Evolutionary conservation across 2,888 invertebrate genomes (phyloP).

Genomic region (Drosophila mettleri): DNA sequence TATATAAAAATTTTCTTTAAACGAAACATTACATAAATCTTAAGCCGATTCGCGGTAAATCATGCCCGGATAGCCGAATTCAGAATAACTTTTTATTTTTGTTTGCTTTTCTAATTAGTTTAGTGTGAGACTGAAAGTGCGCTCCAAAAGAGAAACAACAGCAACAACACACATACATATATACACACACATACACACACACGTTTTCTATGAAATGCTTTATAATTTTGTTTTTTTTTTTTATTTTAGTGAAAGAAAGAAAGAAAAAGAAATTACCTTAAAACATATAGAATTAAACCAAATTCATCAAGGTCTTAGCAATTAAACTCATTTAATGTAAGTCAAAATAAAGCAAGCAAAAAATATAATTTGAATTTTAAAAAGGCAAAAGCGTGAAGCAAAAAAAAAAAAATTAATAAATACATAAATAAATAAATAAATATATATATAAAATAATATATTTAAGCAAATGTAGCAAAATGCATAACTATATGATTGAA

Average conservation of each 20-base stretch:
- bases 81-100: constrained; percentile 14
- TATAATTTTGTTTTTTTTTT: constrained; percentile 58
- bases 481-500: constrained; percentile 47
- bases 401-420: constrained; percentile 4
- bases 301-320: constrained; percentile 73
- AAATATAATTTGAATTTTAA: constrained; percentile 57
- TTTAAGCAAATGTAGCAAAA: constrained; percentile 41
- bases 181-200: constrained; percentile 18
- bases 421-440: background rate
- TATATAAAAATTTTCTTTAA: constrained; percentile 15
- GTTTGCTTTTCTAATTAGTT: constrained; percentile 49
- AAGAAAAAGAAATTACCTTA: constrained; percentile 59
- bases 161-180: constrained; percentile 31
- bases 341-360: constrained; percentile 17
- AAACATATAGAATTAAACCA: constrained; percentile 68
- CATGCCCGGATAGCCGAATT: constrained; percentile 35
- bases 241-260: no score
- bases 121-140: constrained; percentile 75
- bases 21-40: constrained; percentile 31
- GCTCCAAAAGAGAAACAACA: constrained; percentile 34
- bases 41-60: constrained; percentile 21
- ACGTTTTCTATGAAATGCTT: constrained; percentile 67
- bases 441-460: constrained; percentile 9
- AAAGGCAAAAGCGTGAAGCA: constrained; percentile 36
- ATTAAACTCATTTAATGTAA: constrained; percentile 65